Evolutionary conservation across 2,113 vertebrate species (phyloP).

Genomic region (Vimba vimba): DNA sequence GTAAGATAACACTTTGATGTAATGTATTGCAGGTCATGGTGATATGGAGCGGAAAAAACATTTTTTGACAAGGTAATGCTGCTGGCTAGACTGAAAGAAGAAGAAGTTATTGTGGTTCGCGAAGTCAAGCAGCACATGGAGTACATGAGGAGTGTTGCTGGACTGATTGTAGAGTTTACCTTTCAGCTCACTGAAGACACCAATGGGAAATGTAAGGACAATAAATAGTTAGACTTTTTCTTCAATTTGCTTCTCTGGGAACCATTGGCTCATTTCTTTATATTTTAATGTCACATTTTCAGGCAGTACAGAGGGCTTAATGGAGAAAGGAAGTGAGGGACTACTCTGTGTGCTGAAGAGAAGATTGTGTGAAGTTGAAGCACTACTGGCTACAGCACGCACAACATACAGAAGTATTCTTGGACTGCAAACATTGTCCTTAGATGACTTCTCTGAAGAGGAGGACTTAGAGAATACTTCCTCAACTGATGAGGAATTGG

Average conservation of each 20-base stretch:
- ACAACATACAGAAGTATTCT: too few relatives aligned
- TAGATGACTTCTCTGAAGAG: too few relatives aligned
- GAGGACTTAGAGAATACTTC: too few relatives aligned
- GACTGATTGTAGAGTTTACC: conserved; percentile 13
- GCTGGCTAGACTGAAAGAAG: conserved; percentile 18
- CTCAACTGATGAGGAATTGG: too few relatives aligned
- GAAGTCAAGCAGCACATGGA: conserved; percentile 28
- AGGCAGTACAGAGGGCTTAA: not conserved
- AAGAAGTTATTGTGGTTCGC: not conserved
- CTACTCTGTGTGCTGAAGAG: not conserved
- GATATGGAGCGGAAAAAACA: too few relatives aligned
- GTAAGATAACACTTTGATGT: conserved; percentile 12
- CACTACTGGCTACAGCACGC: too few relatives aligned
- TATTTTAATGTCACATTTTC: not conserved
- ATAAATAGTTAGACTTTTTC: not conserved
- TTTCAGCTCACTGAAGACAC: conserved; percentile 7
- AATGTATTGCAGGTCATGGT: too few relatives aligned
- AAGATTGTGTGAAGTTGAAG: too few relatives aligned
- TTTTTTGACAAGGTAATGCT: too few relatives aligned
- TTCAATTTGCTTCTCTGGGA: not conserved
- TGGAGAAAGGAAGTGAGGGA: not conserved
- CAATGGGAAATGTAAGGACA: not conserved
- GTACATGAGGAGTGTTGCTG: conserved; percentile 18
- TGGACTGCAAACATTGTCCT: too few relatives aligned
- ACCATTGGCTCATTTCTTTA: not conserved